phyloP scores from a whole-genome alignment of 2,797 vertebrate genomes.

The Craterocephalus amniculus region DNA sequence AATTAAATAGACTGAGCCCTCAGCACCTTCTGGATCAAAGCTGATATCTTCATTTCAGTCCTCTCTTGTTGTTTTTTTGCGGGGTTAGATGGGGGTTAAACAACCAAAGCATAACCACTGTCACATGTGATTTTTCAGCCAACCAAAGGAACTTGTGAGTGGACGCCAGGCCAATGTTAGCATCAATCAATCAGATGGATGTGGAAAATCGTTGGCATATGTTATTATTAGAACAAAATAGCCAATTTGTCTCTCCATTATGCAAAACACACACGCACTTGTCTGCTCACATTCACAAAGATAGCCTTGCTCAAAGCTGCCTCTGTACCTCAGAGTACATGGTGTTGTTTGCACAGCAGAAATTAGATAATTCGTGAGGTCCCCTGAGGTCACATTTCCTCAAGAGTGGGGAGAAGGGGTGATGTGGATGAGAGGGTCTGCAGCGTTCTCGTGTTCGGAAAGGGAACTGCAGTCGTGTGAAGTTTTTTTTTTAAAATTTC shows the following conservation, averaged over 20 bases:
- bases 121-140: slow-evolving; percentile 43
- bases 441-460: slow-evolving; percentile 3
- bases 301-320: slow-evolving; percentile 41
- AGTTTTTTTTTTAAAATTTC: background rate
- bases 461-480: slow-evolving; percentile 2
- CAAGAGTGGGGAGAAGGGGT: slow-evolving; percentile 34
- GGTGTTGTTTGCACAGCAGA: slow-evolving; percentile 59
- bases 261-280: slow-evolving; percentile 26
- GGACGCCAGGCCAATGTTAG: slow-evolving; percentile 47
- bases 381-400: slow-evolving; percentile 64
- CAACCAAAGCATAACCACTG: slow-evolving; percentile 16
- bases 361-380: slow-evolving; percentile 62
- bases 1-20: slow-evolving; percentile 17
- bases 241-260: slow-evolving; percentile 66
- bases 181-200: slow-evolving; percentile 54
- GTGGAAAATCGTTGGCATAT: slow-evolving; percentile 58
- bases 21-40: slow-evolving; percentile 8
- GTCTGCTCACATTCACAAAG: slow-evolving; percentile 18
- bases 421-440: slow-evolving; percentile 10
- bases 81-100: slow-evolving; percentile 27
- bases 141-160: slow-evolving; percentile 14
- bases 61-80: background rate
- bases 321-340: slow-evolving; percentile 30
- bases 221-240: slow-evolving; percentile 66
- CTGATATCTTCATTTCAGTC: background rate